phyloP scores from a whole-genome alignment of 2,888 invertebrate species.

The Sthenelais limicola region DNA sequence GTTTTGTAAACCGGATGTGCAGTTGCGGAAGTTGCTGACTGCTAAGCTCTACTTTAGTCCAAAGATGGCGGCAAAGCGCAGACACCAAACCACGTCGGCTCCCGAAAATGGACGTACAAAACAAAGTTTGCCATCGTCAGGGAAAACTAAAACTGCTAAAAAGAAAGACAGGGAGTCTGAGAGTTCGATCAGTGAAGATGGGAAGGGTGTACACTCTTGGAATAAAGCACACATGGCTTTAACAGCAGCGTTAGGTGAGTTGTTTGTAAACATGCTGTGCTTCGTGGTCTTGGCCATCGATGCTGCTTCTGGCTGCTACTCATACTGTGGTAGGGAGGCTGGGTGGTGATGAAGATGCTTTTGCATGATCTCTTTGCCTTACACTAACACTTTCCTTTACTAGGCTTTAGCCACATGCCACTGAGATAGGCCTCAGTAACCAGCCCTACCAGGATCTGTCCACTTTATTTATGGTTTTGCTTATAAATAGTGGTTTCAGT shows the following conservation, averaged over 20 bases:
- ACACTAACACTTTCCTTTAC: too few species aligned
- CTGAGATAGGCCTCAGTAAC: too few species aligned
- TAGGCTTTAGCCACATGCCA: too few species aligned
- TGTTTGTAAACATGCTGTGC: neutral
- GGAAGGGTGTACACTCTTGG: neutral
- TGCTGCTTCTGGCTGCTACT: too few species aligned
- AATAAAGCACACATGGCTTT: slow-evolving; percentile 27
- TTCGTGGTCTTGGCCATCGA: neutral
- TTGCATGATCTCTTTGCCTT: neutral
- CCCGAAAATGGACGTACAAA: slow-evolving; percentile 40
- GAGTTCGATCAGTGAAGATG: slow-evolving; percentile 6
- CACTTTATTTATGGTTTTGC: too few species aligned
- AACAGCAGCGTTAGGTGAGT: slow-evolving; percentile 37
- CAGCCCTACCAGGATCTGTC: too few species aligned
- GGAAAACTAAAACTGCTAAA: slow-evolving; percentile 22
- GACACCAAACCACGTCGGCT: slow-evolving; percentile 38
- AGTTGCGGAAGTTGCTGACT: slow-evolving; percentile 40
- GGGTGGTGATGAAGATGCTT: neutral
- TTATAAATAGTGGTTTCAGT: too few species aligned
- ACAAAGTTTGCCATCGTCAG: slow-evolving; percentile 34
- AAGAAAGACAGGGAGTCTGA: slow-evolving; percentile 42
- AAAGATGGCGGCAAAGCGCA: slow-evolving; percentile 42
- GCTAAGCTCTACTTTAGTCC: too few species aligned
- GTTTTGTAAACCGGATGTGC: slow-evolving; percentile 31
- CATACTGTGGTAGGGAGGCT: too few species aligned